Evolutionary conservation across 2,113 vertebrate genomes (phyloP), one percentile per base, ranked within the genome.

Genomic region (Ciconia maguari): DNA sequence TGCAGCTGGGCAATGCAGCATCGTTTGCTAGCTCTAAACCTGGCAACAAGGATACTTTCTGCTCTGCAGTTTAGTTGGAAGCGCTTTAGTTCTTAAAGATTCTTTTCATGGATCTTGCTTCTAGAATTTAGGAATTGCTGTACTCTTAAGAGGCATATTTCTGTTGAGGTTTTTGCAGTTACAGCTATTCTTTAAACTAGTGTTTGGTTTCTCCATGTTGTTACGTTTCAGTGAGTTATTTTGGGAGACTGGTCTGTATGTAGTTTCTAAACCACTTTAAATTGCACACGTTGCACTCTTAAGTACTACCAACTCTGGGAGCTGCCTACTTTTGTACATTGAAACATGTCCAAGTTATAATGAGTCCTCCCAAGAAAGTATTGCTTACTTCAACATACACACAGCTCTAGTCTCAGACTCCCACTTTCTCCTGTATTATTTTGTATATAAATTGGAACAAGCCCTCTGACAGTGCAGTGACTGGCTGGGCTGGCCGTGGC

Each of bases 371-470:
- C 57, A 25, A 52, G 55, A 44, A 42, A 22, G 42, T 21, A 3
- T 46, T 57, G 61, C 29, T 61, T 42, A 0, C 7, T 82, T 65
- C 21, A 41, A 10, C 14, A 2, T 20, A 9, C 0, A 0, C 7
- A 5, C 30, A 22, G 29, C 54, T 90, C 64, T 34, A 8, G 30
- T 61, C 52, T 80, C 13, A 17, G 61, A 9, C 38, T 49, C 20
- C 7, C 8, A 0, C n/a, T 46, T 71, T 71, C 42, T 77, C 20
- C 42, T 27, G 29, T 32, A 1, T 38, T 79, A 13, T 42, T 93
- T 60, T 61, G 36, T 75, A 1, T 17, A 3, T 55, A 34, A 30
- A 4, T 2, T 66, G 77, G 77, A 21, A 71, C 52, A 60, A 80
- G 38, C 24, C 7, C n/a, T 48, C 22, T 78, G 4, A 7, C 26